Conservation (phyloP, 2,113 vertebrate genomes). For the Caranx melampygus region DNA sequence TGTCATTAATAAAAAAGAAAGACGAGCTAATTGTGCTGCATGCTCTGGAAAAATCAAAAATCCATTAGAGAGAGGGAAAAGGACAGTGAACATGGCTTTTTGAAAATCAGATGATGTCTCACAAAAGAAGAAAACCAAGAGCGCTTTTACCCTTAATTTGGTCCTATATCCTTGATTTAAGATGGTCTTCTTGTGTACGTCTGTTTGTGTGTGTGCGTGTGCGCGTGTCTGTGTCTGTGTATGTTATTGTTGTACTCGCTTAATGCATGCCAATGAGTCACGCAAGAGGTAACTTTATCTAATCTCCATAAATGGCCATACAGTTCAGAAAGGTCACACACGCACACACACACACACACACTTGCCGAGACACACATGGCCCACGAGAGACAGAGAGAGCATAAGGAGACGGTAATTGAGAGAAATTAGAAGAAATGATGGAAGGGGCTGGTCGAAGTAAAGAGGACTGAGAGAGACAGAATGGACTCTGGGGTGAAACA, state of each 20-base stretch:
- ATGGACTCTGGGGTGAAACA: conserved; percentile 64
- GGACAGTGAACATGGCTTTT: conserved; percentile 86
- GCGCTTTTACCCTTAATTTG: conserved; percentile 90
- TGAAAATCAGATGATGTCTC: conserved; percentile 82
- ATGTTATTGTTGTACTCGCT: conserved; percentile 80
- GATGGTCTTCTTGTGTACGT: conserved; percentile 61
- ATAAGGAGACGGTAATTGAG: conserved; percentile 73
- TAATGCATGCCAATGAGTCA: conserved; percentile 93
- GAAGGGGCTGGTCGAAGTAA: conserved; percentile 57
- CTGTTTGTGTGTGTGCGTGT: conserved; percentile 21
- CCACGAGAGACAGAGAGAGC: conserved; percentile 44
- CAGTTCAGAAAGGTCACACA: conserved; percentile 87
- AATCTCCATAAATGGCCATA: conserved; percentile 96
- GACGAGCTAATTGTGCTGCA: conserved; percentile 91
- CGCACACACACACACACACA: conserved; percentile 55
- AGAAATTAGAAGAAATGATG: conserved; percentile 75
- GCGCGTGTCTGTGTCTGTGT: conserved; percentile 41
- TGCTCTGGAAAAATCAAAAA: conserved; percentile 96
- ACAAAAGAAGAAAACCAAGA: conserved; percentile 80
- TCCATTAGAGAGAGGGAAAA: conserved; percentile 91
- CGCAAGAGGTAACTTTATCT: conserved; percentile 90
- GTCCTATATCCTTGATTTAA: conserved; percentile 78
- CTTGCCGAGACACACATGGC: conserved; percentile 7
- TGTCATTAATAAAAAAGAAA: conserved; percentile 90
- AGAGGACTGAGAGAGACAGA: conserved; percentile 55